phyloP scores from a whole-genome alignment of 2,113 vertebrate species.

The Crotalus viridis region DNA sequence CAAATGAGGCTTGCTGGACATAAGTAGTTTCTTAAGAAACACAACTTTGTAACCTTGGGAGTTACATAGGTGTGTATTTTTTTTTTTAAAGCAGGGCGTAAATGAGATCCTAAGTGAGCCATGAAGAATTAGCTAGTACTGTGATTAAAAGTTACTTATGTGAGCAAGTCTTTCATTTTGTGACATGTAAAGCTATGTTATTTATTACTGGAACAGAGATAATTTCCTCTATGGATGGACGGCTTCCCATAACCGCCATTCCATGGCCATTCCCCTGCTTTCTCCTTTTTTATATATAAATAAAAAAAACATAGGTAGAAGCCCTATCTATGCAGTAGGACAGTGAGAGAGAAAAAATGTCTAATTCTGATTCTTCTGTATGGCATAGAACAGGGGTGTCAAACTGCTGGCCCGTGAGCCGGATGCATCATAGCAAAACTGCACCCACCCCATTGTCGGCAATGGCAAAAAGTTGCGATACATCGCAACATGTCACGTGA shows the following conservation, averaged over 20 bases:
- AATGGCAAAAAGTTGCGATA: too few relatives aligned
- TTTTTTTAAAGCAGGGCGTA: not conserved
- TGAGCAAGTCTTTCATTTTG: not conserved
- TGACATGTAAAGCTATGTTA: not conserved
- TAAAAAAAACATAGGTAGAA: not conserved
- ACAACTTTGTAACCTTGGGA: not conserved
- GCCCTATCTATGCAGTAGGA: not conserved
- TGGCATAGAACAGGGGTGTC: not conserved
- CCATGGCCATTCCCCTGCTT: not conserved
- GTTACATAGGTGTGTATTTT: not conserved
- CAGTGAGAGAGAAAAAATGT: not conserved
- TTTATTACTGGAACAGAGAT: not conserved
- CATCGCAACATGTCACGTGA: too few relatives aligned
- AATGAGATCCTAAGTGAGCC: not conserved
- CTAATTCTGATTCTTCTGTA: not conserved
- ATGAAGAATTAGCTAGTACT: not conserved
- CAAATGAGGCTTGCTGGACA: not conserved
- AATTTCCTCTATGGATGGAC: not conserved
- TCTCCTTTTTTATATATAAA: not conserved
- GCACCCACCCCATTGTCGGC: too few relatives aligned
- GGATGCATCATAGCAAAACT: too few relatives aligned
- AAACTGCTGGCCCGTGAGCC: too few relatives aligned
- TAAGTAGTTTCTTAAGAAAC: not conserved
- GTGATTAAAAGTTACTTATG: not conserved
- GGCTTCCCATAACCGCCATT: not conserved